These are phyloP conservation scores for Cebidichthys violaceus DNA, from an alignment of 2,113 vertebrate genomes.

Conservation along the genomic window DNA sequence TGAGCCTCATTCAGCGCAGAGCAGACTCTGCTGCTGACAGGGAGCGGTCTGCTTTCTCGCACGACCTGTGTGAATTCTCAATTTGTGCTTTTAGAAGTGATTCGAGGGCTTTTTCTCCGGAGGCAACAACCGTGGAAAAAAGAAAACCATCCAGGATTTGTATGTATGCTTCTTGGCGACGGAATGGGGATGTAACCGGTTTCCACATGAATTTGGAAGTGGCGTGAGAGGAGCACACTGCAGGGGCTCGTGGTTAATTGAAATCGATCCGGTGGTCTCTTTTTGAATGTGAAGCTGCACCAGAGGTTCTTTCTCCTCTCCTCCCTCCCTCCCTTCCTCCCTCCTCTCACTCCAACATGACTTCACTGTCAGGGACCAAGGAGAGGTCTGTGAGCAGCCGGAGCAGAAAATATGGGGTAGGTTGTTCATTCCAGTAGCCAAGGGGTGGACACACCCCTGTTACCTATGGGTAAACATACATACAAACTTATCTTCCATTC, in stretches of 20 bases:
- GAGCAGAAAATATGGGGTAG: constrained; percentile 96
- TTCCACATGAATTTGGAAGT: constrained; percentile 61
- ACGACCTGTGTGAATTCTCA: constrained; percentile 38
- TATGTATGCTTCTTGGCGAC: not conserved
- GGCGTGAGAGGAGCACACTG: constrained; percentile 60
- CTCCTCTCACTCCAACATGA: constrained; percentile 89
- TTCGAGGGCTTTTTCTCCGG: not conserved
- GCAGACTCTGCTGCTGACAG: constrained; percentile 37
- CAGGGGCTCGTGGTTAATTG: constrained; percentile 69
- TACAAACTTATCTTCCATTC: constrained; percentile 49
- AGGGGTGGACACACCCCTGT: constrained; percentile 51
- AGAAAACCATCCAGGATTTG: constrained; percentile 7
- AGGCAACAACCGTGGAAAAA: constrained; percentile 10
- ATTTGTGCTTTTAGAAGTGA: constrained; percentile 5
- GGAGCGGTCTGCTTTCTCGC: constrained; percentile 59
- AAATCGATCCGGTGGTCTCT: constrained; percentile 63
- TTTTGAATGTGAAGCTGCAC: constrained; percentile 76
- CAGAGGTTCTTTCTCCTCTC: constrained; percentile 61
- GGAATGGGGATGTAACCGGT: constrained; percentile 57
- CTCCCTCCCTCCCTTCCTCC: constrained; percentile 40
- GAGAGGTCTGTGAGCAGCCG: constrained; percentile 91
- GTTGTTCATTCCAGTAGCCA: constrained; percentile 60
- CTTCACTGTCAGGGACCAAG: constrained; percentile 95
- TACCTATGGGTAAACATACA: constrained; percentile 27
- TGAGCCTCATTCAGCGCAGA: constrained; percentile 47